Percentiles rank a stretch among this genome's conserved stretches.
These are phyloP conservation scores for Mastomys coucha DNA, from an alignment of 2,113 vertebrate genomes.

Conservation along the genomic window DNA sequence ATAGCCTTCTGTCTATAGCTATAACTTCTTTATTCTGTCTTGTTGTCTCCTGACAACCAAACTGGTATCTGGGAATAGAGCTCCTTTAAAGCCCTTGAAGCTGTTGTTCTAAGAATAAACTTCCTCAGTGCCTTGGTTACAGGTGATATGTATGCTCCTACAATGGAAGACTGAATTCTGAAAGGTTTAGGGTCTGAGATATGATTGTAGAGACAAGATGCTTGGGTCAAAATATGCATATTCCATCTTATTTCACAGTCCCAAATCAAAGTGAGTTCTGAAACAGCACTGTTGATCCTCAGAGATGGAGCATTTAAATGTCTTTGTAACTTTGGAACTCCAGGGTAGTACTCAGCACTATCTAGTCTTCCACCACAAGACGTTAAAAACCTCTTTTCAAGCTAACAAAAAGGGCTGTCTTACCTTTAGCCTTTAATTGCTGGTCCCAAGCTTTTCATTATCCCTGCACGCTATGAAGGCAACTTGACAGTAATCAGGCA, in stretches of 20 bases:
- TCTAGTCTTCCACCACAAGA: background rate
- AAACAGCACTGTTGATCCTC: background rate
- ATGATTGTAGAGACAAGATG: background rate
- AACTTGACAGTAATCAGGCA: background rate
- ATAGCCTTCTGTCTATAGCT: background rate
- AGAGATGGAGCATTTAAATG: background rate
- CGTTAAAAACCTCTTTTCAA: background rate
- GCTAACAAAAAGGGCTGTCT: background rate
- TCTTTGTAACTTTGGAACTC: background rate
- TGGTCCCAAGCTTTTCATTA: background rate
- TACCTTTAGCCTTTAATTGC: background rate
- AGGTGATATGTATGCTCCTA: accelerated
- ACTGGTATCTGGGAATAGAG: background rate
- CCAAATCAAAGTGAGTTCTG: background rate
- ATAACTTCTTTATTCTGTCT: background rate
- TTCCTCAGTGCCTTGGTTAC: background rate
- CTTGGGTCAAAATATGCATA: background rate
- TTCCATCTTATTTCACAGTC: background rate
- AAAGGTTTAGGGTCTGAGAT: background rate
- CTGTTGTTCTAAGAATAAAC: background rate
- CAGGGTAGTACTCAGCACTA: background rate
- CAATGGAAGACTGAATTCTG: background rate
- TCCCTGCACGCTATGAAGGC: background rate
- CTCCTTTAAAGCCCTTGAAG: background rate
- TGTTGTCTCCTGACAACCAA: background rate